Evolutionary conservation across 2,113 vertebrate genomes (phyloP).

Genomic region (Stigmatopora argus): DNA sequence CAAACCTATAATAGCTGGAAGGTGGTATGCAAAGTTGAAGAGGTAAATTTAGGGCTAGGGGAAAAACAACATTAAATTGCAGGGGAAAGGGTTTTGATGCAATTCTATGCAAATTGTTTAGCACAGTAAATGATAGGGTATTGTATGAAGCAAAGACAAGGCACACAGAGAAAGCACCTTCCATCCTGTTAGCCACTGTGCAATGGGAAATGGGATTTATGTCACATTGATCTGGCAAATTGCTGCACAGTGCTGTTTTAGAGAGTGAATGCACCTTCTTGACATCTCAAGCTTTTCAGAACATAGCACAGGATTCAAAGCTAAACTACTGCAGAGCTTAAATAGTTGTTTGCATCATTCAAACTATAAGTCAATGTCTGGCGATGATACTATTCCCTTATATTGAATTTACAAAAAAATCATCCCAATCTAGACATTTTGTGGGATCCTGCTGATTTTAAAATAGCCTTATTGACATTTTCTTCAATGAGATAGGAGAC

Average conservation of each 20-base stretch:
- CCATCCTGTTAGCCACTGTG: conserved; percentile 49
- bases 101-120: conserved; percentile 33
- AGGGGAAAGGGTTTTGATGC: conserved; percentile 13
- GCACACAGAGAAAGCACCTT: conserved; percentile 6
- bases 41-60: neutral
- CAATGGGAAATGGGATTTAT: conserved; percentile 57
- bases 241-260: conserved; percentile 39
- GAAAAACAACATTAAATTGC: conserved; percentile 3
- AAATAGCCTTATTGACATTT: neutral
- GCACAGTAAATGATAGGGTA: conserved; percentile 5
- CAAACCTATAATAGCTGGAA: conserved; percentile 5
- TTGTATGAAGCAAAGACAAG: conserved; percentile 6
- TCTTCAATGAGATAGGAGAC: no score
- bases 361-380: conserved; percentile 16
- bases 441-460: neutral
- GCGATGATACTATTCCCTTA: neutral
- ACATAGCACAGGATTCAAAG: conserved; percentile 17
- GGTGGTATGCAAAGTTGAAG: neutral
- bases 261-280: conserved; percentile 39
- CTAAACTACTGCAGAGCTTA: conserved; percentile 19
- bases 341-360: conserved; percentile 22
- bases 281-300: conserved; percentile 40
- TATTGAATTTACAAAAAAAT: neutral
- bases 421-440: neutral
- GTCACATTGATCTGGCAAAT: conserved; percentile 49